A percentile compares a stretch with the other conserved stretches of the same genome.
phyloP scores from a whole-genome alignment of 2,888 invertebrate genomes.

The Macaria liturata region DNA sequence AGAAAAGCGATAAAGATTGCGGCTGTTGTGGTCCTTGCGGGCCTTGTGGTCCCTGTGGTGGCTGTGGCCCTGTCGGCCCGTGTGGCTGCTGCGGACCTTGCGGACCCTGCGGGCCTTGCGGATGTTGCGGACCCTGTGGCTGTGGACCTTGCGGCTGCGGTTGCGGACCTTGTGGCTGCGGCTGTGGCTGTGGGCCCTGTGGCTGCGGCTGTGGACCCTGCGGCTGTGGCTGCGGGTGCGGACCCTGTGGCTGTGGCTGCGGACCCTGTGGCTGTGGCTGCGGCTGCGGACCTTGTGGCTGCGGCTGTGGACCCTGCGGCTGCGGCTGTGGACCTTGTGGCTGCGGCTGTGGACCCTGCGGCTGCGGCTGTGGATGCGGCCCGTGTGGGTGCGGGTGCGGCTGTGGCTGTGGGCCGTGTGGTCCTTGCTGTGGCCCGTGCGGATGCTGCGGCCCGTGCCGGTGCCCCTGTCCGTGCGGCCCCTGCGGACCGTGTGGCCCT shows the following conservation, averaged over 20 bases:
- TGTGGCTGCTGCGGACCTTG: constrained; percentile 37
- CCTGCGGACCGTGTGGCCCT: constrained; percentile 20
- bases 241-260: constrained; percentile 35
- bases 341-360: constrained; percentile 21
- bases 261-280: constrained; percentile 37
- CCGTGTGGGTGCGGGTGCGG: constrained; percentile 26
- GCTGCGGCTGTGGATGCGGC: constrained; percentile 37
- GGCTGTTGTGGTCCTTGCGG: constrained; percentile 41
- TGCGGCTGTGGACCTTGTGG: constrained; percentile 35
- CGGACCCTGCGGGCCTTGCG: constrained; percentile 32
- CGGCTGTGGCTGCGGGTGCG: constrained; percentile 50
- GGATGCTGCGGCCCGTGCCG: neutral
- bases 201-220: constrained; percentile 33
- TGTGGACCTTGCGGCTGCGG: constrained; percentile 42
- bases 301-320: constrained; percentile 33
- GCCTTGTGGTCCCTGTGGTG: constrained; percentile 13
- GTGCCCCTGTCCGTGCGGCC: neutral
- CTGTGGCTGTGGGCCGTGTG: constrained; percentile 25
- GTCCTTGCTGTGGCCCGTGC: constrained; percentile 21
- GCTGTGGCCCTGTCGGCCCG: constrained; percentile 33
- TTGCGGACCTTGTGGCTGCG: constrained; percentile 31
- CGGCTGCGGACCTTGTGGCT: constrained; percentile 22
- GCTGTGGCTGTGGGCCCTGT: constrained; percentile 32
- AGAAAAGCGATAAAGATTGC: constrained; percentile 49
- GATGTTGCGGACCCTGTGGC: constrained; percentile 49